These are phyloP conservation scores for Drosophila planitibia DNA, from an alignment of 2,888 invertebrate genomes.

Conservation along the genomic window DNA sequence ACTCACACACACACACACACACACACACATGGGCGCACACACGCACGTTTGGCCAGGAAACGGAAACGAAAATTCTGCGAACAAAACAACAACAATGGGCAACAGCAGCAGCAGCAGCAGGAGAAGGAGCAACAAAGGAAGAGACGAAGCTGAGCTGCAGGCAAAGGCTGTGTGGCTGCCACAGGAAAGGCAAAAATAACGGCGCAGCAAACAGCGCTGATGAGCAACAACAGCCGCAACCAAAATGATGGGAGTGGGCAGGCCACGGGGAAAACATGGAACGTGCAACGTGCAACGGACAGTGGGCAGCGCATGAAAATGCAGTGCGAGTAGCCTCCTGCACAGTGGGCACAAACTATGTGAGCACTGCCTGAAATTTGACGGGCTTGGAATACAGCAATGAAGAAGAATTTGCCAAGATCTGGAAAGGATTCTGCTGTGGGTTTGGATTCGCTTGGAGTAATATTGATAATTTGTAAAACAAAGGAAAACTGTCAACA, in stretches of 20 bases:
- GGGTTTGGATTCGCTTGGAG: too few species aligned
- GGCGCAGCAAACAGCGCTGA: conserved; percentile 79
- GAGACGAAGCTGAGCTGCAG: conserved; percentile 43
- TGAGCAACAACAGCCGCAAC: conserved; percentile 58
- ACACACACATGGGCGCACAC: conserved; percentile 37
- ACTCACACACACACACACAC: conserved; percentile 31
- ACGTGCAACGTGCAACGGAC: conserved; percentile 16
- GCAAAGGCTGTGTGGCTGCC: conserved; percentile 49
- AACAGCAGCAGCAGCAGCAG: conserved; percentile 31
- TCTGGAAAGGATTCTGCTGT: neutral
- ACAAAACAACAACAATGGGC: conserved; percentile 67
- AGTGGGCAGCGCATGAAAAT: conserved; percentile 19
- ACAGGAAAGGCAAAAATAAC: conserved; percentile 78
- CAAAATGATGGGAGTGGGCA: conserved; percentile 15
- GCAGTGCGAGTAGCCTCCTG: conserved; percentile 16
- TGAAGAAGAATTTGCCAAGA: neutral
- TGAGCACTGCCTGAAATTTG: neutral
- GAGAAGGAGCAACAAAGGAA: conserved; percentile 26
- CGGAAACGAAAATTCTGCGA: conserved; percentile 82
- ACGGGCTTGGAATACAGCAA: neutral
- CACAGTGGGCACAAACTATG: conserved; percentile 32
- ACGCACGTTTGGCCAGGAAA: conserved; percentile 79
- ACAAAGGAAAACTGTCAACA: neutral
- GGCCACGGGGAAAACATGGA: neutral
- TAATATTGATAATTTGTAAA: too few species aligned